phyloP scores from a whole-genome alignment of 2,113 vertebrate genomes.

The Oryzias melastigma region DNA sequence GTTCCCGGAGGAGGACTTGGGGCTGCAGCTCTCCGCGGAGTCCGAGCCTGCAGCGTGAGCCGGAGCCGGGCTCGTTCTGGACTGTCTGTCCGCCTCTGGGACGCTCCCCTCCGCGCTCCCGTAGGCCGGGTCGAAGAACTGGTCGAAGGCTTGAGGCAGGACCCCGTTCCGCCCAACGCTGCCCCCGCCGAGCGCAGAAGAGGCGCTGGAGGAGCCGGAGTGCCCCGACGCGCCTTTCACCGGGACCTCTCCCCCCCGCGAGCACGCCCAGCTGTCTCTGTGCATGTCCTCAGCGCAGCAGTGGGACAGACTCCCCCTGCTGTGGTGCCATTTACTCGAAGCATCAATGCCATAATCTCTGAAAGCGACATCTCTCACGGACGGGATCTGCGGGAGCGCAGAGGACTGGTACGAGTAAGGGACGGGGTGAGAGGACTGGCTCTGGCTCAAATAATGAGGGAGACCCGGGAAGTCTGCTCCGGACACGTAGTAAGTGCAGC shows the following conservation, averaged over 20 bases:
- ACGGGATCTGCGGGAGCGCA: slow-evolving; percentile 95
- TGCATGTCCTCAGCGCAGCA: slow-evolving; percentile 97
- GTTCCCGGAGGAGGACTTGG: slow-evolving; percentile 93
- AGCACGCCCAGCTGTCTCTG: slow-evolving; percentile 91
- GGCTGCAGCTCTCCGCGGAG: slow-evolving; percentile 90
- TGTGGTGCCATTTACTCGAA: slow-evolving; percentile 96
- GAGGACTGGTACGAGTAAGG: slow-evolving; percentile 96
- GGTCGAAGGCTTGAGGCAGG: slow-evolving; percentile 96
- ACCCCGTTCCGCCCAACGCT: slow-evolving; percentile 93
- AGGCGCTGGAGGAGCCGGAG: slow-evolving; percentile 82
- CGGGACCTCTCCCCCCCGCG: slow-evolving; percentile 88
- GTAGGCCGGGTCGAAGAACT: slow-evolving; percentile 97
- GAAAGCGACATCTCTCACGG: slow-evolving; percentile 97
- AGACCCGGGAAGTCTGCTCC: slow-evolving; percentile 96
- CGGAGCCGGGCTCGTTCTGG: slow-evolving; percentile 79
- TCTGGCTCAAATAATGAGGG: slow-evolving; percentile 97
- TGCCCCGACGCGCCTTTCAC: slow-evolving; percentile 90
- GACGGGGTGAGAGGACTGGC: slow-evolving; percentile 96
- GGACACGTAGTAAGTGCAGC: slow-evolving; percentile 99
- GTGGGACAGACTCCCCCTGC: slow-evolving; percentile 91
- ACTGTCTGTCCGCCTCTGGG: slow-evolving; percentile 80
- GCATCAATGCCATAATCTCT: slow-evolving; percentile 97
- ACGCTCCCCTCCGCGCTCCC: slow-evolving; percentile 79
- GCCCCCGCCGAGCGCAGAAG: slow-evolving; percentile 86
- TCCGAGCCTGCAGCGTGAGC: slow-evolving; percentile 83